Percentiles rank a stretch among this genome's conserved stretches.
Evolutionary conservation across 2,888 invertebrate genomes (phyloP).

Genomic region (Acronicta alni): DNA sequence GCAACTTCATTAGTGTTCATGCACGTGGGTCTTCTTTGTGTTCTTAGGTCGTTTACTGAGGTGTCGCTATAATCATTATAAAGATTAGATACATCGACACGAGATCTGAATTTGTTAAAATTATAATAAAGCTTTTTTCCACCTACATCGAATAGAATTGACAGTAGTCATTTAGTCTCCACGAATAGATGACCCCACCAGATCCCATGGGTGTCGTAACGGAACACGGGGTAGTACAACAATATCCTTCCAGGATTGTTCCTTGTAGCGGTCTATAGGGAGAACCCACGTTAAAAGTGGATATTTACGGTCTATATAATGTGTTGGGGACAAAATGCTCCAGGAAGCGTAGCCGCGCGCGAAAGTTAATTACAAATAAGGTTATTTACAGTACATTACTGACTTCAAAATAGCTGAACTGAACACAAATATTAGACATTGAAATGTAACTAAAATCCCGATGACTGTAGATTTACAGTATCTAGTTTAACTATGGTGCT

Average conservation of each 20-base stretch:
- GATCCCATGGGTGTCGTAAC: conserved; percentile 40
- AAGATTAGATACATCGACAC: too few relatives aligned
- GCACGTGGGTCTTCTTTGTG: too few relatives aligned
- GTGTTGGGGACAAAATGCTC: conserved; percentile 27
- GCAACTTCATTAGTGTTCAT: too few relatives aligned
- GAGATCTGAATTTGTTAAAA: too few relatives aligned
- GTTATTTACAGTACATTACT: background rate
- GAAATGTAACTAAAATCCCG: background rate
- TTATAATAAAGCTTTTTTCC: background rate
- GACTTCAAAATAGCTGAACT: background rate
- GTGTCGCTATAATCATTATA: too few relatives aligned
- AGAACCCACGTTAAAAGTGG: conserved; percentile 47
- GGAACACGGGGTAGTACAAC: conserved; percentile 33
- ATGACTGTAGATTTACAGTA: too few relatives aligned
- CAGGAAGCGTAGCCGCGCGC: background rate
- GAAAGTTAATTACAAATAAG: conserved; percentile 9
- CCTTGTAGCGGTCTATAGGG: conserved; percentile 42
- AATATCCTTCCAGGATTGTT: conserved; percentile 47
- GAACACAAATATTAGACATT: too few relatives aligned
- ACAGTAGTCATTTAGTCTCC: conserved; percentile 7
- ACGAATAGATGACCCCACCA: conserved; percentile 41
- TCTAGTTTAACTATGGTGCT: too few relatives aligned
- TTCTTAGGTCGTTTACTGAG: too few relatives aligned
- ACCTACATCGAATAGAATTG: conserved; percentile 7
- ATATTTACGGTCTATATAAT: conserved; percentile 45